Base-by-base conservation (phyloP, 1,140 invertebrate genomes). In the Potamilus streckersoni region DNA sequence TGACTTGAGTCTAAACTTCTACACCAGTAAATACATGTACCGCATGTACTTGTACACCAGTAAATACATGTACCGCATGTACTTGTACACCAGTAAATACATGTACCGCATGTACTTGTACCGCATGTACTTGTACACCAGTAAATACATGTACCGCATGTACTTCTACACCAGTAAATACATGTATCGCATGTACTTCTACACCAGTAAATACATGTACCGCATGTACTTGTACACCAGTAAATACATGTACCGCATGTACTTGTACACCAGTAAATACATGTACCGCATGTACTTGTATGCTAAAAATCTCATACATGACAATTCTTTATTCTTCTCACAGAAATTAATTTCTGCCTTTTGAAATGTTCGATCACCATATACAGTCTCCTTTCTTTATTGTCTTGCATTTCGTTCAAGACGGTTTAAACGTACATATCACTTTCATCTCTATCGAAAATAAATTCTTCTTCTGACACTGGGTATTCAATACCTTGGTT, bases 391-490 rank as follows among this genome's bases (percentile, higher is more conserved):
- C 69, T 61, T 58, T 71, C 58, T 27, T 68, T n/a, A 12, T 69
- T 73, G 56, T 74, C 69, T 58, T 82, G 66, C 58, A 73, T 65
- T 77, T 88, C 85, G 6, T 71, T 75, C 56, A 89, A 75, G 5
- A 84, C 83, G 8, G 80, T 81, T 27, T 83, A 86, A 16, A 88
- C 64, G 13, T 73, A 82, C 20, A 64, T 19, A 61, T 83, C 79
- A 67, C 73, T 78, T n/a, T 78, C 82, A 71, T 85, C 84, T n/a
- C 76, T 80, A n/a, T 84, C 80, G 17, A 86, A 20, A n/a, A 83
- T 78, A 74, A 80, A 86, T n/a, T 62, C 66, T 6, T 64, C 62
- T 17, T 55, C 65, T 14, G 17, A 60, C 20, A 72, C 17, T 27
- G 74, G 73, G 23, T 76, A 80, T 56, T 62, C 72, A 49, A 82